These are phyloP conservation scores for Eulimnadia texana DNA, from an alignment of 1,140 invertebrate genomes.

Conservation along the genomic window DNA sequence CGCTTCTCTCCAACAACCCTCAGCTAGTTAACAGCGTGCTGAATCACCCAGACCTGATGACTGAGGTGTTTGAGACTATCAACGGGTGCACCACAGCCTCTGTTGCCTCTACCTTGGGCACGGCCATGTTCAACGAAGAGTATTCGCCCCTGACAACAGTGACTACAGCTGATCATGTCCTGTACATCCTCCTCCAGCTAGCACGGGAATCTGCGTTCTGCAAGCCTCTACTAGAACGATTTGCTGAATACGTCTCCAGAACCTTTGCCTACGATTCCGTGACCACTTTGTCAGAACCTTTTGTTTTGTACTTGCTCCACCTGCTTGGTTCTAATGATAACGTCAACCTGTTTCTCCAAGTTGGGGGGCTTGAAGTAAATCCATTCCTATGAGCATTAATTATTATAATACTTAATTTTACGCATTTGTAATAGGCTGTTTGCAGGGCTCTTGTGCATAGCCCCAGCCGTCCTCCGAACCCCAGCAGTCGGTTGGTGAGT, in stretches of 20 bases:
- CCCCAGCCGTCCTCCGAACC: not conserved
- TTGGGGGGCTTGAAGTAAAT: slow-evolving; percentile 32
- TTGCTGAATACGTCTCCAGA: slow-evolving; percentile 7
- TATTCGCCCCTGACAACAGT: not conserved
- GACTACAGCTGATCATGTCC: slow-evolving; percentile 53
- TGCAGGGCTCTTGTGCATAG: not conserved
- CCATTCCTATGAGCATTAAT: not conserved
- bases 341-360: slow-evolving; percentile 45
- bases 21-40: not conserved
- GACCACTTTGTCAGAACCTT: slow-evolving; percentile 45
- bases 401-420: not conserved
- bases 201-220: slow-evolving; percentile 48
- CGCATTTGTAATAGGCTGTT: not conserved
- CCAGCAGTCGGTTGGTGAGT: not conserved
- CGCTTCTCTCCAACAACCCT: slow-evolving; percentile 21
- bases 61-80: slow-evolving; percentile 26
- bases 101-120: slow-evolving; percentile 4
- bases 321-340: slow-evolving; percentile 51
- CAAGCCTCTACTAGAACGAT: not conserved
- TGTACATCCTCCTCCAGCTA: slow-evolving; percentile 58
- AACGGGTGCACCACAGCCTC: not conserved
- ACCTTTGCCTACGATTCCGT: not conserved
- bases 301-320: slow-evolving; percentile 55
- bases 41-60: slow-evolving; percentile 16
- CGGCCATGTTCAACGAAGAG: not conserved